Conservation (phyloP, 2,113 vertebrate genomes). For the Malurus cyaneus region DNA sequence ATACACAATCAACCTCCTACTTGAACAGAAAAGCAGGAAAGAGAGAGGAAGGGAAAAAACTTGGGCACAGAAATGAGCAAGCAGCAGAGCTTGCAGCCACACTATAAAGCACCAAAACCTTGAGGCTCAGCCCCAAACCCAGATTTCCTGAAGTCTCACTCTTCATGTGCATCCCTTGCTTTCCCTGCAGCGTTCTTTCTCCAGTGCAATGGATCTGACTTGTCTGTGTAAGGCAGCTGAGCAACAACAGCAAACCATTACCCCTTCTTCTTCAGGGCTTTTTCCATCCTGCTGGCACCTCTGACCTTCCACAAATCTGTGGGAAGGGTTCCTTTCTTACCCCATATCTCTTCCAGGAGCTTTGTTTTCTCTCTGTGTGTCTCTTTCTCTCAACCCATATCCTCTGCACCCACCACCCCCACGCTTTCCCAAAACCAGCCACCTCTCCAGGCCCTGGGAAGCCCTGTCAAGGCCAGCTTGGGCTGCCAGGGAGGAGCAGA, state of each 20-base stretch:
- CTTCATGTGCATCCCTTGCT: background rate
- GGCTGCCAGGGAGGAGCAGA: background rate
- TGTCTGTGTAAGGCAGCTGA: background rate
- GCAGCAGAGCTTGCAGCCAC: background rate
- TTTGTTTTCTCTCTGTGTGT: background rate
- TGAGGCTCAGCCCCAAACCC: background rate
- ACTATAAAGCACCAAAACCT: background rate
- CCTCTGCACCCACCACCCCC: background rate
- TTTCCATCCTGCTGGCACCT: background rate
- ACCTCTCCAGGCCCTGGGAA: background rate
- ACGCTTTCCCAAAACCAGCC: background rate
- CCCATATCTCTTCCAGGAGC: background rate
- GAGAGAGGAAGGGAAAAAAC: background rate
- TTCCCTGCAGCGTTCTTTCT: background rate
- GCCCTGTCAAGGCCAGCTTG: background rate
- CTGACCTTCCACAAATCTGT: background rate
- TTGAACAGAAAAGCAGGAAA: background rate
- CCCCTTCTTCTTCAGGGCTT: background rate
- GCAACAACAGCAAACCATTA: background rate
- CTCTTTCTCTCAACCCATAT: background rate
- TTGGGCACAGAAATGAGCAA: background rate
- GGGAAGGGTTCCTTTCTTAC: background rate
- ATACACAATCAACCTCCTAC: background rate
- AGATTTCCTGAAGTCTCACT: background rate
- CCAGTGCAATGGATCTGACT: background rate